These are phyloP conservation scores for Tachypleus tridentatus DNA, from an alignment of 1,140 invertebrate genomes.

Conservation along the genomic window DNA sequence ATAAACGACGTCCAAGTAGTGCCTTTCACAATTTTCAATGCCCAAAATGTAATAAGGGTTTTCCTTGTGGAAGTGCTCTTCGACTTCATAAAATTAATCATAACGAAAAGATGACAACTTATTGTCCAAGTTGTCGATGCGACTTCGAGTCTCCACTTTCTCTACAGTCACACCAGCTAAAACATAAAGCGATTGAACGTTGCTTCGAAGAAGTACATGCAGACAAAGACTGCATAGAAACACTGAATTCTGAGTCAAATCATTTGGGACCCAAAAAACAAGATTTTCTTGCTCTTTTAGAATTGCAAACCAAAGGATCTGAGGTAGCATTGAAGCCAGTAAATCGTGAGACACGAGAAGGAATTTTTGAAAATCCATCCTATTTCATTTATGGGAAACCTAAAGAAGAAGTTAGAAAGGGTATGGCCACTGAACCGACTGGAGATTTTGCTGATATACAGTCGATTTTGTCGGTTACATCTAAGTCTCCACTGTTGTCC, in stretches of 20 bases:
- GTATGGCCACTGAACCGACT: neutral
- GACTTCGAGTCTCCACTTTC: slow-evolving; percentile 29
- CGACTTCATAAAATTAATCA: slow-evolving; percentile 12
- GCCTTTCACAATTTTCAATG: slow-evolving; percentile 54
- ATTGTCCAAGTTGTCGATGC: slow-evolving; percentile 28
- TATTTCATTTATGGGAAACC: slow-evolving; percentile 17
- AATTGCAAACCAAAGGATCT: slow-evolving; percentile 29
- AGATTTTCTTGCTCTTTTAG: slow-evolving; percentile 65
- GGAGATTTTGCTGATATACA: slow-evolving; percentile 61
- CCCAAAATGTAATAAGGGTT: slow-evolving; percentile 53
- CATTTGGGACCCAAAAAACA: slow-evolving; percentile 37
- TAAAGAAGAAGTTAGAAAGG: neutral
- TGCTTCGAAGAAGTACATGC: neutral
- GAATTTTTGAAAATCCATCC: slow-evolving; percentile 13
- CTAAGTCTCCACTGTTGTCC: slow-evolving; percentile 43
- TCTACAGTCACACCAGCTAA: slow-evolving; percentile 31
- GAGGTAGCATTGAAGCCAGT: neutral
- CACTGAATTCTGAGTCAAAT: neutral
- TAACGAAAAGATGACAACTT: slow-evolving; percentile 9
- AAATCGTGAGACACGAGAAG: slow-evolving; percentile 2
- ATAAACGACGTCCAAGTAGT: slow-evolving; percentile 47
- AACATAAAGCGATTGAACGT: slow-evolving; percentile 29
- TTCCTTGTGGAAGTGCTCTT: slow-evolving; percentile 56
- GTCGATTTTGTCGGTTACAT: slow-evolving; percentile 61
- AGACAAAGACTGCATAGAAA: slow-evolving; percentile 11